Conservation (phyloP, 2,113 vertebrate species). For the Myiozetetes cayanensis region DNA sequence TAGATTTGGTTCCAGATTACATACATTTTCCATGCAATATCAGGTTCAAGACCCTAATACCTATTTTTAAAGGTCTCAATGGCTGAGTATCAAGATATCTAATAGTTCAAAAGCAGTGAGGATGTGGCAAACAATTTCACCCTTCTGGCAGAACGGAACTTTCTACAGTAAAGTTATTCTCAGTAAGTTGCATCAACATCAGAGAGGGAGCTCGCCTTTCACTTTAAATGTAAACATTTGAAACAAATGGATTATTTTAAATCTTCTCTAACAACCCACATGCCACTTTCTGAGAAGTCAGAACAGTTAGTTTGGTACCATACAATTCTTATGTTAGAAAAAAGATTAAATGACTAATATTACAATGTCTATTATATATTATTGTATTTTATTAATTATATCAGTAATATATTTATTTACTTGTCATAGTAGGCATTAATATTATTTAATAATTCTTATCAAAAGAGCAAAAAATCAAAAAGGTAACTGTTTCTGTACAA, state of each 20-base stretch:
- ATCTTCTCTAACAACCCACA: background rate
- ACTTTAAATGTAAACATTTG: background rate
- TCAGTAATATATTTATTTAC: background rate
- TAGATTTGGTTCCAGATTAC: background rate
- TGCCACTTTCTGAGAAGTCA: background rate
- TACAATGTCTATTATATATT: background rate
- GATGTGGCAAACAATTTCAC: background rate
- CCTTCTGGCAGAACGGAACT: background rate
- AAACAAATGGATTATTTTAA: background rate
- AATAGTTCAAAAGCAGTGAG: background rate
- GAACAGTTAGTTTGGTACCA: background rate
- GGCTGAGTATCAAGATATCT: background rate
- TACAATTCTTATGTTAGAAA: background rate
- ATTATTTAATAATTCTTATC: background rate
- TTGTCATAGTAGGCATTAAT: background rate
- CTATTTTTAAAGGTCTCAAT: background rate
- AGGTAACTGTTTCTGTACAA: background rate
- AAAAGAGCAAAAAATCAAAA: background rate
- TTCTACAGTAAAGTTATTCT: background rate
- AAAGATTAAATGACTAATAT: background rate
- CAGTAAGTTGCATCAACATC: background rate
- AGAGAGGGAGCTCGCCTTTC: background rate
- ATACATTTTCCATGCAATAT: background rate
- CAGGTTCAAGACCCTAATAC: background rate
- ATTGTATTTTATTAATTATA: too few species aligned